Percentiles rank a stretch among this genome's conserved stretches.
Evolutionary conservation across 2,797 vertebrate species (phyloP).

Genomic region (Darevskia mixta): DNA sequence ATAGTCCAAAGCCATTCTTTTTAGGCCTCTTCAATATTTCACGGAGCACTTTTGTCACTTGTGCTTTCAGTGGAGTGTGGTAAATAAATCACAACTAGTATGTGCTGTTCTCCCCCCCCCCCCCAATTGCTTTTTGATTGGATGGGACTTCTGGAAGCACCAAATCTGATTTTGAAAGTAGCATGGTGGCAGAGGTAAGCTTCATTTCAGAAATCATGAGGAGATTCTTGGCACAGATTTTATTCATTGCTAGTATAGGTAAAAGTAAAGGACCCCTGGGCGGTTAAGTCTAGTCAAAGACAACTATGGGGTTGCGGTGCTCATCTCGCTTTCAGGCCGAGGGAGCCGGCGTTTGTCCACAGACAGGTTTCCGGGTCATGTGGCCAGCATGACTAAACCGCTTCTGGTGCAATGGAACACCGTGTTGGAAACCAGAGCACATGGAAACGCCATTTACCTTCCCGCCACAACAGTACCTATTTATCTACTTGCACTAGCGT

Average conservation of each 20-base stretch:
- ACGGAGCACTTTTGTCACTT: not conserved
- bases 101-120: not conserved
- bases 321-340: too few relatives aligned
- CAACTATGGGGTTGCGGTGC: too few relatives aligned
- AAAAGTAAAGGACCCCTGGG: too few relatives aligned
- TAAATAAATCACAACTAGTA: not conserved
- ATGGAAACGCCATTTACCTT: too few relatives aligned
- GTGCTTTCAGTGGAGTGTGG: not conserved
- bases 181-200: not conserved
- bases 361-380: too few relatives aligned
- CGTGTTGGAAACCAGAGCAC: too few relatives aligned
- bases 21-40: not conserved
- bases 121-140: not conserved
- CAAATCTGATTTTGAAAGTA: not conserved
- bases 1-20: not conserved
- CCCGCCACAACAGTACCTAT: too few relatives aligned
- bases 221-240: not conserved
- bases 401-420: too few relatives aligned
- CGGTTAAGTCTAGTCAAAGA: too few relatives aligned
- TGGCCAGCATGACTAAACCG: too few relatives aligned
- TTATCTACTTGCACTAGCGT: too few relatives aligned
- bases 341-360: too few relatives aligned
- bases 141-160: not conserved
- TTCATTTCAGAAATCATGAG: not conserved
- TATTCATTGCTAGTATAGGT: not conserved